These are phyloP conservation scores for Falco rusticolus DNA, from an alignment of 2,797 vertebrate genomes.

Conservation along the genomic window DNA sequence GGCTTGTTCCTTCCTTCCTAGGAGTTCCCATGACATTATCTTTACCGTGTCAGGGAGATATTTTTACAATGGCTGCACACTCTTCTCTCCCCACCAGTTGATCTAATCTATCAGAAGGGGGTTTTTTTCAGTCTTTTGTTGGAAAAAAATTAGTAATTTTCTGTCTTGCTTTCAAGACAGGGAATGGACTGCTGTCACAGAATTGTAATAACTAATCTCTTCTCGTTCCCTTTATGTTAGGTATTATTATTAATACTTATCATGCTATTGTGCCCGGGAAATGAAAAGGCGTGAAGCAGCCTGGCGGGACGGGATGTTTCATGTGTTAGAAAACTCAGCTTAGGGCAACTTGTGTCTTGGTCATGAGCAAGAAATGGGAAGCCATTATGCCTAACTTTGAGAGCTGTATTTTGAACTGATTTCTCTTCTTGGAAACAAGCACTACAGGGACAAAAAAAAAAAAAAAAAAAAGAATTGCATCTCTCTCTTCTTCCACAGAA, in stretches of 20 bases:
- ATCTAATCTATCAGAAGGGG: background rate
- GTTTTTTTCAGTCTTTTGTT: background rate
- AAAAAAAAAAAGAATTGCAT: background rate
- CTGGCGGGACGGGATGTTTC: background rate
- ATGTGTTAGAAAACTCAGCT: background rate
- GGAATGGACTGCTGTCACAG: background rate
- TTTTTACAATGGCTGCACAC: background rate
- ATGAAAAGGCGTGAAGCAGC: constrained; percentile 22
- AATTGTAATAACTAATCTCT: constrained; percentile 22
- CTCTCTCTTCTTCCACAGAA: background rate
- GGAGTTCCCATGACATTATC: background rate
- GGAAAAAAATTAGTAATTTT: background rate
- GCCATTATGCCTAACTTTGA: background rate
- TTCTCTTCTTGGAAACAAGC: background rate
- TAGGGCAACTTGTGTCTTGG: background rate
- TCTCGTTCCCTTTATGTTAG: constrained; percentile 12
- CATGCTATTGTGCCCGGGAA: constrained; percentile 20
- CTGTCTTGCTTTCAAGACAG: background rate
- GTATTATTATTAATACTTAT: constrained; percentile 27
- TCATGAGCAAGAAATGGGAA: background rate
- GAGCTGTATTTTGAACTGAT: background rate
- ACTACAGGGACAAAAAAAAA: background rate
- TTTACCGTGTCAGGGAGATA: background rate
- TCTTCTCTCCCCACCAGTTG: background rate
- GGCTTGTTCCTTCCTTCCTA: background rate